Conservation (phyloP, 2,888 invertebrate genomes). For the Apotomis capreana region DNA sequence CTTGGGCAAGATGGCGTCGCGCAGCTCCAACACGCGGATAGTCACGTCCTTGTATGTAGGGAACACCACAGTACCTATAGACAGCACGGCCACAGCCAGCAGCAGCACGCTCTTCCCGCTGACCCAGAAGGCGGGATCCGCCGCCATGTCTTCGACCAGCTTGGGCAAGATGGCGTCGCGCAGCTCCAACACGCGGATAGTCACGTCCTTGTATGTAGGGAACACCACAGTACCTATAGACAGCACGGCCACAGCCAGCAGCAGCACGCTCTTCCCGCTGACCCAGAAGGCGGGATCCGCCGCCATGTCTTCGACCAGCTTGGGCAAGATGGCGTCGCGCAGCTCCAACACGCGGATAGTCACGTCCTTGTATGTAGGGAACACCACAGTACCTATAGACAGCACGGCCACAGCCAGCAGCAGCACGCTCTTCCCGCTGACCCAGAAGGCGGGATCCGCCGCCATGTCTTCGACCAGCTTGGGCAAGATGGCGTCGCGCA, state of each 20-base stretch:
- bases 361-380: too few relatives aligned
- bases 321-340: constrained; percentile 84
- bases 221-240: constrained; percentile 73
- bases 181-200: too few relatives aligned
- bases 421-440: constrained; percentile 86
- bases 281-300: constrained; percentile 87
- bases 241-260: constrained; percentile 88
- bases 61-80: constrained; percentile 67
- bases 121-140: constrained; percentile 87
- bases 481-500: constrained; percentile 84
- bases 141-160: constrained; percentile 81
- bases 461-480: constrained; percentile 82
- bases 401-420: constrained; percentile 88
- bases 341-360: too few relatives aligned
- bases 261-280: constrained; percentile 85
- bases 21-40: too few relatives aligned
- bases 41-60: too few relatives aligned
- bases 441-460: constrained; percentile 86
- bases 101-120: constrained; percentile 86
- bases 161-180: constrained; percentile 85
- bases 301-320: constrained; percentile 81
- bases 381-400: constrained; percentile 73
- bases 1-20: constrained; percentile 85
- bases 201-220: too few relatives aligned
- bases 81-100: constrained; percentile 87